Evolutionary conservation across 37 sponge, comb jelly and placozoan genomes (phyloP), one percentile per base, ranked within the genome.

Genomic region (Chondrilla cf. caribensis): DNA sequence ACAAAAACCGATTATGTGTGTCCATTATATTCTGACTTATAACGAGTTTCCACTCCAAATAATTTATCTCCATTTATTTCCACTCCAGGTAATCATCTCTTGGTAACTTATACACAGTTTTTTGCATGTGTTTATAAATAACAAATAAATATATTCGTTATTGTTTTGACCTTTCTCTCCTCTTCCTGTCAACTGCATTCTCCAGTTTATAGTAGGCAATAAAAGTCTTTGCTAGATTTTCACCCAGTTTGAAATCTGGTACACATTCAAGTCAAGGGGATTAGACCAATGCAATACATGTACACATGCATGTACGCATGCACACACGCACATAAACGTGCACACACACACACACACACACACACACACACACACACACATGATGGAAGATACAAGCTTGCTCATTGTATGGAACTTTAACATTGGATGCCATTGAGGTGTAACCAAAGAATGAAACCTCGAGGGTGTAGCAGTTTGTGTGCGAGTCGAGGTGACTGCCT

Each of bases 361-460:
- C 18, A 29, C 64, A 62, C 15, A 28, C 64, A 7, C 7, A 62
- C 29, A 62, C 29, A 62, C 15, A 15, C 15, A 28, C 64, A 62
- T 62, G 64, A 19, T 37, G 4, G 33, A 44, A 82, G 88, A 90
- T 93, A 93, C 94, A 95, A 2, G 44, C 67, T 17, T 89, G 72
- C 38, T 95, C 93, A 58, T 82, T 93, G 83, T 95, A 95, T 0
- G 88, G 90, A 18, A 44, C 60, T 33, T 85, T 86, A 2, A 47
- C 54, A 7, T 71, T 65, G 19, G 82, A 58, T 21, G 55, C 44
- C 28, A 41, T 39, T 6, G 84, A 58, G 7, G 88, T 82, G 88
- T 92, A 97, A 82, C 98, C 87, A 86, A 87, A 95, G 79, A 94
- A 92, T 25, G 98, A 97, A 6, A 97, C 98, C 78, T 97, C 98